Percentiles rank a stretch among this genome's conserved stretches.
Conservation (phyloP, 2,113 vertebrate genomes). For the Onychostruthus taczanowskii region DNA sequence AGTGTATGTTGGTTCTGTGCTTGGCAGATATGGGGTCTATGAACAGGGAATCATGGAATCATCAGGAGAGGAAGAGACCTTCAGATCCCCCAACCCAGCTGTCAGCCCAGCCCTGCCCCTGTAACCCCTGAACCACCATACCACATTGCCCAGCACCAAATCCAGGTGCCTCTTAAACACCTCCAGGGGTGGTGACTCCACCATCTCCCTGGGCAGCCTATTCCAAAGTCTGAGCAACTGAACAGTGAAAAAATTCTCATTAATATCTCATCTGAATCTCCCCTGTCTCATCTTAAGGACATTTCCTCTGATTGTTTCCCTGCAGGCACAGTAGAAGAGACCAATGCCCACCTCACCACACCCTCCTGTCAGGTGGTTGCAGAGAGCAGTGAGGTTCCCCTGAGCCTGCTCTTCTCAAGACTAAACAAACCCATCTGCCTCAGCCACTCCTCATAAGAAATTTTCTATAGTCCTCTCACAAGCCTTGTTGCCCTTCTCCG, state of each 20-base stretch:
- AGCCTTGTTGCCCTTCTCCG: not conserved
- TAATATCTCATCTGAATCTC: not conserved
- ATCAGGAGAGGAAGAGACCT: not conserved
- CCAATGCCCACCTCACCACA: not conserved
- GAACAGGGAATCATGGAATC: not conserved
- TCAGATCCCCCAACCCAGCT: not conserved
- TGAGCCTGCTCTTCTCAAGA: not conserved
- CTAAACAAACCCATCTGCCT: not conserved
- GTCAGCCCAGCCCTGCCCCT: not conserved
- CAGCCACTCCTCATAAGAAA: too few relatives aligned
- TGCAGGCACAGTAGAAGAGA: not conserved
- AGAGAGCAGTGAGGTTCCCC: not conserved
- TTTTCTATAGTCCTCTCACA: not conserved
- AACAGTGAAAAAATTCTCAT: not conserved
- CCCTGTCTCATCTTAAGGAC: not conserved
- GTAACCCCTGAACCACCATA: not conserved
- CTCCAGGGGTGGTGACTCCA: not conserved
- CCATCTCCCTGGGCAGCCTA: not conserved
- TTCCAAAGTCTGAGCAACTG: not conserved
- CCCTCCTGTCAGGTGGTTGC: not conserved
- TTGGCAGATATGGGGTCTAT: rapidly evolving
- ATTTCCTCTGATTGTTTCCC: not conserved
- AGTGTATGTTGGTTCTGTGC: rapidly evolving
- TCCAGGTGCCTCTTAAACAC: not conserved
- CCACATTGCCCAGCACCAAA: not conserved